These are phyloP conservation scores for Cotesia typhae DNA, from an alignment of 1,140 invertebrate species.

Conservation along the genomic window DNA sequence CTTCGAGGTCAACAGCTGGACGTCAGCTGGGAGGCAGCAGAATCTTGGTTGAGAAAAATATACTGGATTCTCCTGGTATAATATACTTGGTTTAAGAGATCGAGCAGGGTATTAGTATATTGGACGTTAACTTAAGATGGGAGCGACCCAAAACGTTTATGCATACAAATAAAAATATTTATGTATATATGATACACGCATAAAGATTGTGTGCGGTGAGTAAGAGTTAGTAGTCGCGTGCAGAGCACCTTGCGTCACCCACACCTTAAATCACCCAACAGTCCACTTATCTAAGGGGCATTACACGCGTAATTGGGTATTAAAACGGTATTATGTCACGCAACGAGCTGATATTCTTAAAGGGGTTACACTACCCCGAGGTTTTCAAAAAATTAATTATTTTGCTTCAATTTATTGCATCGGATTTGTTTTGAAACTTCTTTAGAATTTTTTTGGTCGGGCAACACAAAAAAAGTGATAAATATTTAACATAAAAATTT, in stretches of 20 bases:
- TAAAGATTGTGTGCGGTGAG: background rate
- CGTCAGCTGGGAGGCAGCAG: conserved; percentile 45
- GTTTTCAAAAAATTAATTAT: no score
- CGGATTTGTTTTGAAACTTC: no score
- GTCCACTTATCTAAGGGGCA: conserved; percentile 31
- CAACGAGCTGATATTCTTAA: no score
- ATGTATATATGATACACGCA: conserved; percentile 5
- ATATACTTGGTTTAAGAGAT: background rate
- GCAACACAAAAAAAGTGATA: no score
- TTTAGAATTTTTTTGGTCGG: no score
- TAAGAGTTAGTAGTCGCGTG: conserved; percentile 4
- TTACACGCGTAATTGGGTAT: conserved; percentile 9
- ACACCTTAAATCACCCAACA: conserved; percentile 36
- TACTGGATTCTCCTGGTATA: no score
- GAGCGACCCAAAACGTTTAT: no score
- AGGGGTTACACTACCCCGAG: no score
- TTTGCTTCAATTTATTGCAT: no score
- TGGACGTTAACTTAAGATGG: no score
- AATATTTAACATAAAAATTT: no score
- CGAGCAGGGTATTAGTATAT: background rate
- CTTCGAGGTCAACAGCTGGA: conserved; percentile 44
- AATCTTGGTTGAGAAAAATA: conserved; percentile 5
- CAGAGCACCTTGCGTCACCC: conserved; percentile 39
- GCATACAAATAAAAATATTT: background rate
- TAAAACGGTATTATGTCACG: no score